Percentiles rank a stretch among this genome's conserved stretches.
Evolutionary conservation across 2,113 vertebrate genomes (phyloP).

Genomic region (Cromileptes altivelis): DNA sequence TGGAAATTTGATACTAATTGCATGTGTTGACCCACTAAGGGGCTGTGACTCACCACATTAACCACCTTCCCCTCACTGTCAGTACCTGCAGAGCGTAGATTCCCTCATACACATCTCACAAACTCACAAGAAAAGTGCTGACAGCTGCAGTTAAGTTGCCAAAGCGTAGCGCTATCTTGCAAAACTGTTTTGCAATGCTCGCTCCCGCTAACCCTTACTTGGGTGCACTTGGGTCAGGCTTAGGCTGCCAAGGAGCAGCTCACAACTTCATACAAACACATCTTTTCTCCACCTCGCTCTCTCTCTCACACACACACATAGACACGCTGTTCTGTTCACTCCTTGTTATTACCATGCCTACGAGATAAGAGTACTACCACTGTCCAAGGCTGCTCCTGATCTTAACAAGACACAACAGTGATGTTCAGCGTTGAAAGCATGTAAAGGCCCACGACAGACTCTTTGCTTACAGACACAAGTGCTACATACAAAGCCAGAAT

Average conservation of each 20-base stretch:
- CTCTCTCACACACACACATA: neutral
- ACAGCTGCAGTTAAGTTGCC: conserved; percentile 71
- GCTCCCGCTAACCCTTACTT: conserved; percentile 58
- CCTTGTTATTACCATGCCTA: conserved; percentile 15
- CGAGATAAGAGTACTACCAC: conserved; percentile 22
- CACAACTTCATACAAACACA: conserved; percentile 50
- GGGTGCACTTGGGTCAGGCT: conserved; percentile 64
- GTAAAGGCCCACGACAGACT: neutral
- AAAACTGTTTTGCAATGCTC: conserved; percentile 79
- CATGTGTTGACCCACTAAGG: conserved; percentile 50
- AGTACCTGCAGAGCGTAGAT: conserved; percentile 62
- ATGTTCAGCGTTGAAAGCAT: conserved; percentile 11
- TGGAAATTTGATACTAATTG: conserved; percentile 73
- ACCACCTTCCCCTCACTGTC: conserved; percentile 36
- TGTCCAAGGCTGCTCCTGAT: conserved; percentile 26
- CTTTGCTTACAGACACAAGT: conserved; percentile 37
- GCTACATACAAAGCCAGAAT: conserved; percentile 18
- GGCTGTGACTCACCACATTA: conserved; percentile 58
- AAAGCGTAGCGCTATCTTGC: conserved; percentile 78
- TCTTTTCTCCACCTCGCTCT: conserved; percentile 28
- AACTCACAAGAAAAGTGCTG: conserved; percentile 69
- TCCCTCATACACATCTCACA: conserved; percentile 25
- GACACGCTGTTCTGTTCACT: conserved; percentile 8
- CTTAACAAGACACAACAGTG: conserved; percentile 19
- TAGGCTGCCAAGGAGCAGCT: conserved; percentile 62